phyloP scores from a whole-genome alignment of 2,797 vertebrate genomes.

The Valencia hispanica region DNA sequence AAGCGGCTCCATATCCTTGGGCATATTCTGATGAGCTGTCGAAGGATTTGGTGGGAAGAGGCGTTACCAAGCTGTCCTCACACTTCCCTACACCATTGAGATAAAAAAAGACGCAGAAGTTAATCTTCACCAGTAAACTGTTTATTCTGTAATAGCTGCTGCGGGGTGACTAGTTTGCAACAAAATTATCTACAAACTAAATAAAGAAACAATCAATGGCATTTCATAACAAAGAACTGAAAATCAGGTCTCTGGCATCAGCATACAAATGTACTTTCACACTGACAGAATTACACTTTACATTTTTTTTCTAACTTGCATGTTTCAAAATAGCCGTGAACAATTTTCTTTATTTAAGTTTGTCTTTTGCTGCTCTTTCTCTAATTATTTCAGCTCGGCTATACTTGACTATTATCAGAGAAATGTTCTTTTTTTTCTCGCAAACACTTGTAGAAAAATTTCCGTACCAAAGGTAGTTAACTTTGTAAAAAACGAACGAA shows the following conservation, averaged over 20 bases:
- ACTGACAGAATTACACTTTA: not conserved
- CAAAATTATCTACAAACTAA: not conserved
- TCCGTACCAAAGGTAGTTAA: too few relatives aligned
- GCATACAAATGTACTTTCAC: not conserved
- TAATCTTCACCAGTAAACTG: conserved; percentile 1
- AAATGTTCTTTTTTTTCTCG: too few relatives aligned
- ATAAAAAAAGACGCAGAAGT: not conserved
- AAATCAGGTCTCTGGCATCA: not conserved
- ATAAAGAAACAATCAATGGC: not conserved
- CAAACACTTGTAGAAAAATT: too few relatives aligned
- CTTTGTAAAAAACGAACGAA: too few relatives aligned
- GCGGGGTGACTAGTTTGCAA: not conserved
- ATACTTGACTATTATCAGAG: too few relatives aligned
- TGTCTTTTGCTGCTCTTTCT: not conserved
- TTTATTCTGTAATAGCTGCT: not conserved
- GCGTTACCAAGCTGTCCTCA: conserved; percentile 79
- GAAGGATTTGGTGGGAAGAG: conserved; percentile 80
- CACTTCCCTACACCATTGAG: conserved; percentile 63
- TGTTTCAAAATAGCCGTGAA: not conserved
- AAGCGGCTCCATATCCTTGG: conserved; percentile 71
- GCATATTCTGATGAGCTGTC: conserved; percentile 71
- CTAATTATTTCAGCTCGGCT: too few relatives aligned
- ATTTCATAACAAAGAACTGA: not conserved
- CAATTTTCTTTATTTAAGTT: not conserved
- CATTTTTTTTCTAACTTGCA: not conserved